Evolutionary conservation across 2,113 vertebrate genomes (phyloP).

Genomic region (Himantopus leucocephalus): DNA sequence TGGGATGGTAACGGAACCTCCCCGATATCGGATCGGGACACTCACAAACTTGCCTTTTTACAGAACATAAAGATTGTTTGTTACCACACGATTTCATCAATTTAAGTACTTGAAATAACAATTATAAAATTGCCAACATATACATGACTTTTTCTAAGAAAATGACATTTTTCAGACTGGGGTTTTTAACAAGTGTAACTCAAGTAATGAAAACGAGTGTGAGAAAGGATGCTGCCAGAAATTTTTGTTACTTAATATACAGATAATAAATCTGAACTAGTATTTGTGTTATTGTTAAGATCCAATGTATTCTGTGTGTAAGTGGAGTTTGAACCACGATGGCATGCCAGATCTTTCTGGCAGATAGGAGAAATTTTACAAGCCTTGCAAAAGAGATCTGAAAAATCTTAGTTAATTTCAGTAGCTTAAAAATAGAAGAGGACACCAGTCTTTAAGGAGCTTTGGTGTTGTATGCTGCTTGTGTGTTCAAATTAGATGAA

Average conservation of each 20-base stretch:
- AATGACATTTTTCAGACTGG: fast-evolving
- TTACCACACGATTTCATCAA: neutral
- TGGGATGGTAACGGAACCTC: no score
- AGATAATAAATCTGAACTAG: neutral
- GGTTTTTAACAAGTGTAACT: neutral
- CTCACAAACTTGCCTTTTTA: neutral
- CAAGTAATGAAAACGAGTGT: neutral
- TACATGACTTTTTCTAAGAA: neutral
- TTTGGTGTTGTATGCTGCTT: neutral
- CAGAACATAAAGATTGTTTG: neutral
- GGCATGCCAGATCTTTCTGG: neutral
- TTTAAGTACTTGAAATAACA: neutral
- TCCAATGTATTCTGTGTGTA: neutral
- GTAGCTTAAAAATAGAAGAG: neutral
- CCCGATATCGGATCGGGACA: no score
- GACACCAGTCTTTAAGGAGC: neutral
- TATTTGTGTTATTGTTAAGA: neutral
- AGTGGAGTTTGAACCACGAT: neutral
- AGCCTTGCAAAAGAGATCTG: neutral
- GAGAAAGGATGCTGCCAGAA: neutral
- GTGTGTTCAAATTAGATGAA: neutral
- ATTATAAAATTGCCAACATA: neutral
- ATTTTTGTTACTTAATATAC: neutral
- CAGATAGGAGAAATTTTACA: neutral
- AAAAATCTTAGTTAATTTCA: neutral